Conservation (phyloP, 2,888 invertebrate genomes). For the Eurytoma adleriae region DNA sequence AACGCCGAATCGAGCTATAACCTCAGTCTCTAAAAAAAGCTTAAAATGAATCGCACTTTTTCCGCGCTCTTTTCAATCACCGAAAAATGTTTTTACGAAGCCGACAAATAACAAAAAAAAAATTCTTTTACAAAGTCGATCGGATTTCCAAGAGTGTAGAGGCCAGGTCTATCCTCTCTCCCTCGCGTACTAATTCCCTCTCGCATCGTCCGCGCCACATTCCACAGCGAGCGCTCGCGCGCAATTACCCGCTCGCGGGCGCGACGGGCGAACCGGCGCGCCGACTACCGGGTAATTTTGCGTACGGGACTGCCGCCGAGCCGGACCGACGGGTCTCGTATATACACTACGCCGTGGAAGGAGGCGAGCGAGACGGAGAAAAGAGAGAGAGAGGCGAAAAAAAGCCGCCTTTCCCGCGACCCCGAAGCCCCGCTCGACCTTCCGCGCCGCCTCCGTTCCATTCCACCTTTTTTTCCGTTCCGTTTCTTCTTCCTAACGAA, state of each 20-base stretch:
- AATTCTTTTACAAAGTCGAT: no score
- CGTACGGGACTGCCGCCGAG: constrained; percentile 51
- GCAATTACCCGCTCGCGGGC: constrained; percentile 57
- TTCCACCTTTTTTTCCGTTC: constrained; percentile 1
- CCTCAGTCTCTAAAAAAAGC: no score
- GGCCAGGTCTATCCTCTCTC: background rate
- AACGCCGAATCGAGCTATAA: no score
- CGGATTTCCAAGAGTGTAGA: no score
- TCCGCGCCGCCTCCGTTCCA: constrained; percentile 17
- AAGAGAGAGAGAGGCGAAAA: constrained; percentile 26
- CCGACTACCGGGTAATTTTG: constrained; percentile 59
- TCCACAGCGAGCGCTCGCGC: constrained; percentile 45
- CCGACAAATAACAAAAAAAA: no score
- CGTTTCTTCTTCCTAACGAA: background rate
- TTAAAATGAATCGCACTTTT: no score
- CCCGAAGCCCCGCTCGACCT: constrained; percentile 49
- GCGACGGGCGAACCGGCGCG: constrained; percentile 40
- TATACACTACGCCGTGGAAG: background rate
- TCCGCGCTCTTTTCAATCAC: no score
- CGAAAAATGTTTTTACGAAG: no score
- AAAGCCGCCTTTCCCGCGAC: constrained; percentile 49
- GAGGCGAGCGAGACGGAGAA: constrained; percentile 15
- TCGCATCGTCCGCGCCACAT: constrained; percentile 27
- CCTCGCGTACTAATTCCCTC: background rate
- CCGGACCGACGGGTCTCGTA: constrained; percentile 3